Conservation (phyloP, 2,888 invertebrate species). For the Congeria kusceri region DNA sequence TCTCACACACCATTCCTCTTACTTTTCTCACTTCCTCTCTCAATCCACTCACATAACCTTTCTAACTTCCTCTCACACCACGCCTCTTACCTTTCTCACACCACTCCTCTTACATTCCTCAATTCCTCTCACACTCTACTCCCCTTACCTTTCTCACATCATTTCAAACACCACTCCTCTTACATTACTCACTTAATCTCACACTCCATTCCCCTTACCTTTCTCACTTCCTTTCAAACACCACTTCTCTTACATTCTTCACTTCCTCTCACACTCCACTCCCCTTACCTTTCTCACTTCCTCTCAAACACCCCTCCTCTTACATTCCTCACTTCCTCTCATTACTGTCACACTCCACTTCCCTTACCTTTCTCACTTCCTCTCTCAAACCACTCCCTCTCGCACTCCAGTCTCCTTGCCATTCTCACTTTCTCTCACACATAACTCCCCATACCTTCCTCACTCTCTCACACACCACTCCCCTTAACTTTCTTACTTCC, state of each 20-base stretch:
- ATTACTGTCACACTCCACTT: conserved; percentile 44
- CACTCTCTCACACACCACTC: conserved; percentile 21
- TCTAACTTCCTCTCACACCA: conserved; percentile 28
- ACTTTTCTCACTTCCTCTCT: conserved; percentile 29
- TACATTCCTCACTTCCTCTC: conserved; percentile 50
- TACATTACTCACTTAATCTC: not conserved
- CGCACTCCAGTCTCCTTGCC: conserved; percentile 55
- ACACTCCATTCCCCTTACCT: conserved; percentile 11
- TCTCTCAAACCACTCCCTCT: conserved; percentile 49
- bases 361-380: conserved; percentile 56
- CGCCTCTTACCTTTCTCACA: not conserved
- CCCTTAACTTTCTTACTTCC: conserved; percentile 16
- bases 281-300: conserved; percentile 44
- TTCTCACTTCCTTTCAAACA: conserved; percentile 12
- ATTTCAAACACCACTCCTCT: conserved; percentile 38
- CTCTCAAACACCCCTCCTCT: conserved; percentile 37
- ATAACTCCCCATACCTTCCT: not conserved
- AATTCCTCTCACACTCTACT: no score
- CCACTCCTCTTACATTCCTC: not conserved
- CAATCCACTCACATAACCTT: conserved; percentile 16
- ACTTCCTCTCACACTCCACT: conserved; percentile 38
- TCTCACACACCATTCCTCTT: no score
- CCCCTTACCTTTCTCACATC: conserved; percentile 16
- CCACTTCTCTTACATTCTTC: conserved; percentile 34
- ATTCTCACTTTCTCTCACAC: conserved; percentile 18